phyloP scores from a whole-genome alignment of 1,140 invertebrate genomes.

The Oedothorax gibbosus region DNA sequence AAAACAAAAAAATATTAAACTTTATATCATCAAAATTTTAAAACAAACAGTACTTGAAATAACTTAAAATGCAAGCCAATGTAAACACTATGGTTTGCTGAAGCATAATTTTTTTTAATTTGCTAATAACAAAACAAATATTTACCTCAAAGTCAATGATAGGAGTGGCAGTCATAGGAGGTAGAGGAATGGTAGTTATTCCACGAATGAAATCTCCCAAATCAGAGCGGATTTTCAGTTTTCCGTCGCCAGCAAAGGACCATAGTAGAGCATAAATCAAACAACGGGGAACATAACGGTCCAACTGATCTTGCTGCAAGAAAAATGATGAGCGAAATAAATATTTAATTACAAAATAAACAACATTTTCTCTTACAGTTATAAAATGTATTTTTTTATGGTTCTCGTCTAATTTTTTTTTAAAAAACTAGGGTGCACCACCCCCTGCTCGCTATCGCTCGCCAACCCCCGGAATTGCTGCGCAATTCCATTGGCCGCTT shows the following conservation, averaged over 20 bases:
- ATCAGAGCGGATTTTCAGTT: conserved; percentile 92
- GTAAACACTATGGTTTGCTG: background rate
- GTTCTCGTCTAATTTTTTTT: no score
- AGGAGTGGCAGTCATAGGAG: conserved; percentile 77
- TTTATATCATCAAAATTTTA: no score
- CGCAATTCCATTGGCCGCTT: no score
- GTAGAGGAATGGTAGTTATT: conserved; percentile 92
- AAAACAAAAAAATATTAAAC: no score
- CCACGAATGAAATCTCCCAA: conserved; percentile 92
- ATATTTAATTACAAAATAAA: no score
- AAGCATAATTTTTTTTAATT: background rate
- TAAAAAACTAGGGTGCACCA: no score
- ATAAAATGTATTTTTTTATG: no score
- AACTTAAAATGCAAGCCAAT: background rate
- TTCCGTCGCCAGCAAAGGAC: conserved; percentile 98
- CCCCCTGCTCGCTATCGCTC: no score
- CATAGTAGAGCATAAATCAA: conserved; percentile 93
- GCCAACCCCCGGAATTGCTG: no score
- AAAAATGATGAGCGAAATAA: background rate
- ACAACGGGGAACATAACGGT: conserved; percentile 93
- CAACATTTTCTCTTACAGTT: no score
- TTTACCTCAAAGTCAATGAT: conserved; percentile 97
- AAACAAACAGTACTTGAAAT: background rate
- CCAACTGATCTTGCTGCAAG: conserved; percentile 84
- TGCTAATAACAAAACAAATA: background rate